These are phyloP conservation scores for Palythoa grandis DNA, from an alignment of 92 coral and sea anemone genomes.

Conservation along the genomic window DNA sequence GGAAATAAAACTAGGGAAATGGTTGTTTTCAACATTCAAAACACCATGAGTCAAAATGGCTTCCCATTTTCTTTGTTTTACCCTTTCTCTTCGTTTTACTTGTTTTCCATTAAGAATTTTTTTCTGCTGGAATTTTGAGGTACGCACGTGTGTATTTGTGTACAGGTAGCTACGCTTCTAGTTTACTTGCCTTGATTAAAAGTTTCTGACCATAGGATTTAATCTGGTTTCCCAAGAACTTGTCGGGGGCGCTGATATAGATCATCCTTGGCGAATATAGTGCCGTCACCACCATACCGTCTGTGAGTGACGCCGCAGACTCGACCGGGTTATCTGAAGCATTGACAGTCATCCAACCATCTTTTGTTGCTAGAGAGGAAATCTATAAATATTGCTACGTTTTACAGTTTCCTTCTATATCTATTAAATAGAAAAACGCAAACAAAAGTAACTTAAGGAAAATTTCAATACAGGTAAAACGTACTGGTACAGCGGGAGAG, in stretches of 20 bases:
- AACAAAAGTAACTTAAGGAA: background rate
- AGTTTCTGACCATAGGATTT: constrained; percentile 80
- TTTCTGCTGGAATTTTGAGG: too few species aligned
- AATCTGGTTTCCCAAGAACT: constrained; percentile 71
- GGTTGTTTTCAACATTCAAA: too few species aligned
- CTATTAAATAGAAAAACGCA: background rate
- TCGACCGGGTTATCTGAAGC: constrained; percentile 45
- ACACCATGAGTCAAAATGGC: too few species aligned
- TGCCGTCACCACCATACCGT: constrained; percentile 61
- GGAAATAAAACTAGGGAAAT: too few species aligned
- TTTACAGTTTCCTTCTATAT: background rate
- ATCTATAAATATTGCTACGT: background rate
- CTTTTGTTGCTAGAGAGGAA: constrained; percentile 11
- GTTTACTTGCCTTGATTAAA: constrained; percentile 54
- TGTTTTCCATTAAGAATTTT: too few species aligned
- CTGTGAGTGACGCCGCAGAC: constrained; percentile 35
- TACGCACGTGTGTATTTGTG: too few species aligned
- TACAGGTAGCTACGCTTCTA: too few species aligned
- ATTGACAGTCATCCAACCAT: constrained; percentile 69
- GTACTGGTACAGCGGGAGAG: too few species aligned
- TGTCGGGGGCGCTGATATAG: constrained; percentile 69
- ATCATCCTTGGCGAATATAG: constrained; percentile 44
- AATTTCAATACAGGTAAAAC: too few species aligned
- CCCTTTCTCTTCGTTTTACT: too few species aligned
- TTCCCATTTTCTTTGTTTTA: too few species aligned